Evolutionary conservation across 2,113 vertebrate species (phyloP).

Genomic region (Dunckerocampus dactyliophorus): DNA sequence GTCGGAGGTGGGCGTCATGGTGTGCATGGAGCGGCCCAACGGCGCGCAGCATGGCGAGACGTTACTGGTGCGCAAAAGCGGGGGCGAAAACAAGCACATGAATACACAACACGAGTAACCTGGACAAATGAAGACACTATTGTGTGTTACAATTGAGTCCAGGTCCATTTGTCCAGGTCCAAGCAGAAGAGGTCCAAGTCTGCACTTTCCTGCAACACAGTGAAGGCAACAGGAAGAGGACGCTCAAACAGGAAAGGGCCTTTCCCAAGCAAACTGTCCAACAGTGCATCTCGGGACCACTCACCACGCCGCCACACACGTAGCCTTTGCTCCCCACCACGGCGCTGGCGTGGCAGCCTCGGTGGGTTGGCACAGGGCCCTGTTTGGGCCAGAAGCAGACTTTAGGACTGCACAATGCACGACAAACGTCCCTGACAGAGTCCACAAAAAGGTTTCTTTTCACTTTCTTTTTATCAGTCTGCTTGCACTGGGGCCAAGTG

Average conservation of each 20-base stretch:
- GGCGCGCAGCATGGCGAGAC: conserved; percentile 68
- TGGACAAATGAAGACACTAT: too few species aligned
- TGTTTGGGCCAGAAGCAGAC: conserved; percentile 18
- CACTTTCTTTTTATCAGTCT: too few species aligned
- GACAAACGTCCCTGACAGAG: too few species aligned
- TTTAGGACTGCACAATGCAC: too few species aligned
- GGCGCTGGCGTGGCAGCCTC: conserved; percentile 64
- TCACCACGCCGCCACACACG: conserved; percentile 89
- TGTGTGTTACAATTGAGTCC: conserved; percentile 82
- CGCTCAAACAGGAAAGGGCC: conserved; percentile 43
- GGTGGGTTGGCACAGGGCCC: conserved; percentile 57
- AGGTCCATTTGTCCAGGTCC: conserved; percentile 88
- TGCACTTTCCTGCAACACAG: conserved; percentile 76
- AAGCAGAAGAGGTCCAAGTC: conserved; percentile 87
- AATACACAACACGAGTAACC: not conserved
- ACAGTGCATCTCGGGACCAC: conserved; percentile 21
- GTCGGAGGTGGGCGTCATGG: conserved; percentile 82
- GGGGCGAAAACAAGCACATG: not conserved
- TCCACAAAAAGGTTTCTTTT: too few species aligned
- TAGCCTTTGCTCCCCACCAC: conserved; percentile 87
- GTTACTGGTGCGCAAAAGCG: conserved; percentile 63
- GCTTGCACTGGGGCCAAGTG: too few species aligned
- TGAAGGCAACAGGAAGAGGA: conserved; percentile 28
- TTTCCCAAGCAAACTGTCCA: not conserved
- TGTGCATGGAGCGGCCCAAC: conserved; percentile 87